phyloP scores from a whole-genome alignment of 30 jellyfish, hydroid and myxozoan species.

The Cassiopea xamachana region DNA sequence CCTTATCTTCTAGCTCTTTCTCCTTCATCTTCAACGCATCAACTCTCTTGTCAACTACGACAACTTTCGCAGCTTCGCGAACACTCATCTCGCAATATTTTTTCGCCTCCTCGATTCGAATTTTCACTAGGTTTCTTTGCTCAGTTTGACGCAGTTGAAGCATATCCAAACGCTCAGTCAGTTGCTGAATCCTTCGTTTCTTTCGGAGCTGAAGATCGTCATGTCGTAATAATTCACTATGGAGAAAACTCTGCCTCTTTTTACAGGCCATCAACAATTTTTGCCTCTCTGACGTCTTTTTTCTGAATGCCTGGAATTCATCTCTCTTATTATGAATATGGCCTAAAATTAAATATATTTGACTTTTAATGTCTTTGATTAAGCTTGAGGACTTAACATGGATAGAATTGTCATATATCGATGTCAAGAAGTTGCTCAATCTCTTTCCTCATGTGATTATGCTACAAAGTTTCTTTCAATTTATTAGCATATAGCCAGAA shows the following conservation, averaged over 20 bases:
- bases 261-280: constrained; percentile 45
- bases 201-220: constrained; percentile 39
- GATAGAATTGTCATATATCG: no score
- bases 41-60: constrained; percentile 22
- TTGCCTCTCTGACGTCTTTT: constrained; percentile 55
- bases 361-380: no score
- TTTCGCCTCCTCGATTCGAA: constrained; percentile 60
- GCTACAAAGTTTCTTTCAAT: no score
- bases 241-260: constrained; percentile 35
- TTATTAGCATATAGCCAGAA: no score
- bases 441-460: no score
- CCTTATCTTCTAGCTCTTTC: constrained; percentile 53
- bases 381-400: no score
- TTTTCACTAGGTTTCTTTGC: constrained; percentile 59
- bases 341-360: constrained; percentile 3
- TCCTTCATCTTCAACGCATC: constrained; percentile 28
- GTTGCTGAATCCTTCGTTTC: constrained; percentile 24
- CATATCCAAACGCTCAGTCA: constrained; percentile 59
- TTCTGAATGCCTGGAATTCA: constrained; percentile 5
- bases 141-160: constrained; percentile 54
- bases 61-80: constrained; percentile 70
- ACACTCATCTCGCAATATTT: constrained; percentile 48
- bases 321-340: constrained; percentile 13
- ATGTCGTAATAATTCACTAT: constrained; percentile 34
- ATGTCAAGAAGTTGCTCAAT: no score